These are phyloP conservation scores for Oostethus manadensis DNA, from an alignment of 2,113 vertebrate genomes.

Conservation along the genomic window DNA sequence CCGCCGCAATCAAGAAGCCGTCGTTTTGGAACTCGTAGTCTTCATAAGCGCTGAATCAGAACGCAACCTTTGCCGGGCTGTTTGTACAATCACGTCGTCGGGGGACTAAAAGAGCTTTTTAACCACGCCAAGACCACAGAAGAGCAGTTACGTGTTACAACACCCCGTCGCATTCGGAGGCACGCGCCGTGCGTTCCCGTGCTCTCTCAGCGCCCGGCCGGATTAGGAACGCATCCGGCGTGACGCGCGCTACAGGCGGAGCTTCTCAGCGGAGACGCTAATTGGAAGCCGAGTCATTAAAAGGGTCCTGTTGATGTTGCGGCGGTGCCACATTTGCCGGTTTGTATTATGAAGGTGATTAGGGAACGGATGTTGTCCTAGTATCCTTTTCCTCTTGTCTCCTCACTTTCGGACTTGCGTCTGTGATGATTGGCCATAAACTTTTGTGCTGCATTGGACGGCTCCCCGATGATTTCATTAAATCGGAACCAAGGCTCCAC, in stretches of 20 bases:
- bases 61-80: background rate
- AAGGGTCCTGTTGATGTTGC: too few relatives aligned
- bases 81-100: background rate
- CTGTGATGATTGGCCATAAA: too few relatives aligned
- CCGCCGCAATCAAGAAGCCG: background rate
- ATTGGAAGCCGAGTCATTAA: background rate
- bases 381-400: too few relatives aligned
- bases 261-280: slow-evolving; percentile 1
- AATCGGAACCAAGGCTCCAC: too few relatives aligned
- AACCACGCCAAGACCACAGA: slow-evolving; percentile 3
- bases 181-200: background rate
- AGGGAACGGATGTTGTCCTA: too few relatives aligned
- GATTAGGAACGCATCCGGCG: background rate
- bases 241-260: background rate
- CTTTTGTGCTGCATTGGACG: too few relatives aligned
- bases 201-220: background rate
- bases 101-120: background rate
- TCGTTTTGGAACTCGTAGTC: background rate
- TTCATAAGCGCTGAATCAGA: slow-evolving; percentile 1
- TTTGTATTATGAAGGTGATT: too few relatives aligned
- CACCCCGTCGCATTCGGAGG: background rate
- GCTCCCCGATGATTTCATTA: too few relatives aligned
- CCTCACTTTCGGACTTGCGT: too few relatives aligned
- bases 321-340: too few relatives aligned
- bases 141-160: background rate